Conservation (phyloP, 2,113 vertebrate species). For the Ctenodactylus gundi region DNA sequence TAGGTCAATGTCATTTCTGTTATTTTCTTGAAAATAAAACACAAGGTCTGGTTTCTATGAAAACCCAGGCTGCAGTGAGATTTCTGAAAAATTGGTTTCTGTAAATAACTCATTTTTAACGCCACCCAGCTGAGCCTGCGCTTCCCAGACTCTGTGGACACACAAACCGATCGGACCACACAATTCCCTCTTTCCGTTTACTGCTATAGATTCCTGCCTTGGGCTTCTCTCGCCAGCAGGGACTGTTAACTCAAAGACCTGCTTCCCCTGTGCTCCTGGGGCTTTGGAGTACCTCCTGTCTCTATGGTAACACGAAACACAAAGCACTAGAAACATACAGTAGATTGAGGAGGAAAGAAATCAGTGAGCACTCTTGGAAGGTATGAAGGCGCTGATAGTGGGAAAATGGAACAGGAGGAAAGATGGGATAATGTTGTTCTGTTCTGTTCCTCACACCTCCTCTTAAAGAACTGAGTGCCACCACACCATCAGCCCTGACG, state of each 20-base stretch:
- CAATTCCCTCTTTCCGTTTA: slow-evolving; percentile 50
- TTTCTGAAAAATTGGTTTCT: slow-evolving; percentile 46
- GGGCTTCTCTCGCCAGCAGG: slow-evolving; percentile 57
- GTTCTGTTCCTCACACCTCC: neutral
- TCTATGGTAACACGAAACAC: slow-evolving; percentile 75
- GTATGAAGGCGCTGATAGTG: slow-evolving; percentile 19
- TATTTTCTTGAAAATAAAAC: slow-evolving; percentile 64
- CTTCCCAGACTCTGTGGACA: slow-evolving; percentile 19
- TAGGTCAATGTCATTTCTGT: slow-evolving; percentile 48
- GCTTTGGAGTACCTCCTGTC: slow-evolving; percentile 66
- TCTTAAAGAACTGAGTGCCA: neutral
- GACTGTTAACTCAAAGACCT: slow-evolving; percentile 67
- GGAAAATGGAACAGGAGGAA: neutral
- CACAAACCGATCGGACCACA: slow-evolving; percentile 27
- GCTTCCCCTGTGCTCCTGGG: slow-evolving; percentile 55
- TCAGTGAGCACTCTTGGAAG: slow-evolving; percentile 19
- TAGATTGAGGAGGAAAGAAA: slow-evolving; percentile 14
- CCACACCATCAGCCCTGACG: neutral
- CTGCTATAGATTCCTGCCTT: slow-evolving; percentile 60
- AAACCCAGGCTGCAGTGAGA: neutral
- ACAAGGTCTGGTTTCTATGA: slow-evolving; percentile 24
- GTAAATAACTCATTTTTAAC: slow-evolving; percentile 62
- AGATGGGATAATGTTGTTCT: neutral
- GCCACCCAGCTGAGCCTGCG: neutral
- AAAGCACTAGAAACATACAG: slow-evolving; percentile 48